Evolutionary conservation across 2,113 vertebrate species (phyloP).

Genomic region (Theropithecus gelada): DNA sequence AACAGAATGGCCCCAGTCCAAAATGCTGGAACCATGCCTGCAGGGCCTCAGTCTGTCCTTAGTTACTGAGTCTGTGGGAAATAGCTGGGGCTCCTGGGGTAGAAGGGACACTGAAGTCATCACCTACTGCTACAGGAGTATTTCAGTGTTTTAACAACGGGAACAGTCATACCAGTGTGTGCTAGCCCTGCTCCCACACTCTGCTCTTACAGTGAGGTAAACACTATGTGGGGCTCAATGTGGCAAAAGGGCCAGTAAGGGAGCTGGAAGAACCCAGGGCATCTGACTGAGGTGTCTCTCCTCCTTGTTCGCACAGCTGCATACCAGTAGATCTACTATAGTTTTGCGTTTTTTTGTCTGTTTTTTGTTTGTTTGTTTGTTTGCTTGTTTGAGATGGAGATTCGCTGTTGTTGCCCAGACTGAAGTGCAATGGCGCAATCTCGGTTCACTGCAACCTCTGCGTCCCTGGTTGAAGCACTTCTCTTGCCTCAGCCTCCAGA

Average conservation of each 20-base stretch:
- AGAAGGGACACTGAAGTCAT: not conserved
- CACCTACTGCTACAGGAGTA: not conserved
- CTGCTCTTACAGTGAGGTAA: not conserved
- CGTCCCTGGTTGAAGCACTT: too few species aligned
- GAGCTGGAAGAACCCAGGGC: too few species aligned
- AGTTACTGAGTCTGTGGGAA: not conserved
- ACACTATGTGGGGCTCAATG: not conserved
- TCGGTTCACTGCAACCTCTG: too few species aligned
- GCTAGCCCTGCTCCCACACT: not conserved
- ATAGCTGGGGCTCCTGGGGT: not conserved
- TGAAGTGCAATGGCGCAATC: too few species aligned
- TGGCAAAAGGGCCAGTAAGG: not conserved
- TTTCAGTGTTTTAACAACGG: not conserved
- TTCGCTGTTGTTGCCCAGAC: too few species aligned
- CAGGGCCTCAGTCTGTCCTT: not conserved
- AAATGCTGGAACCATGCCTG: too few species aligned
- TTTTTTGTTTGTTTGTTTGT: too few species aligned
- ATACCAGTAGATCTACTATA: not conserved
- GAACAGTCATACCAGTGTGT: rapidly evolving
- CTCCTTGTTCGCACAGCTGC: not conserved
- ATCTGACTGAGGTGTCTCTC: not conserved
- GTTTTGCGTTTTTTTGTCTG: not conserved
- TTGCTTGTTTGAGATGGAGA: too few species aligned
- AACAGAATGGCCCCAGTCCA: not conserved
- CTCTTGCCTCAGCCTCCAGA: too few species aligned